Percentiles rank a stretch among this genome's conserved stretches.
Evolutionary conservation across 1,140 invertebrate genomes (phyloP).

Genomic region (Linepithema humile): DNA sequence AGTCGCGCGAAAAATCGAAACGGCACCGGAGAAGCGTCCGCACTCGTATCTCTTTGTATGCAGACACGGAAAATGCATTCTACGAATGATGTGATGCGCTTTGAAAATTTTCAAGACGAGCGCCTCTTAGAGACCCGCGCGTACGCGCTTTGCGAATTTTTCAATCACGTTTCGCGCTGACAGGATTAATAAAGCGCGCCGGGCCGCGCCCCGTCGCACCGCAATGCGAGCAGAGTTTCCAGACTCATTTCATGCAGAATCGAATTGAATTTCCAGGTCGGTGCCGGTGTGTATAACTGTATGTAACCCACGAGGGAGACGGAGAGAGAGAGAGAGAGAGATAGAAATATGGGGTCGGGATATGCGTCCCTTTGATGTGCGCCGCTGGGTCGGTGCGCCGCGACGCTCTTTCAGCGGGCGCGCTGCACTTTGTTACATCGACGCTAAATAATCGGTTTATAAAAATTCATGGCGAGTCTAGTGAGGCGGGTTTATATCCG

Average conservation of each 20-base stretch:
- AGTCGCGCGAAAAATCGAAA: background rate
- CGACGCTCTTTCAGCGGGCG: conserved; percentile 51
- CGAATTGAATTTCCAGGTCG: conserved; percentile 81
- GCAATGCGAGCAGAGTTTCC: conserved; percentile 71
- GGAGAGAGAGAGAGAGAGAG: background rate
- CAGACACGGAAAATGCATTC: conserved; percentile 32
- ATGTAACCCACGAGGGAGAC: conserved; percentile 23
- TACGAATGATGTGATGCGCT: conserved; percentile 30
- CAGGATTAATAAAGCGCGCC: conserved; percentile 79
- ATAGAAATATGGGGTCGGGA: conserved; percentile 40
- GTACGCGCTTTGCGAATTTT: conserved; percentile 76
- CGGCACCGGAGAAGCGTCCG: background rate
- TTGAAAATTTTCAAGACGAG: conserved; percentile 66
- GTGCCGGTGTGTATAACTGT: conserved; percentile 63
- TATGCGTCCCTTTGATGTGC: conserved; percentile 79
- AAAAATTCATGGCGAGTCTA: conserved; percentile 76
- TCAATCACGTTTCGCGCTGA: conserved; percentile 77
- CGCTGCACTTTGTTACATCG: conserved; percentile 75
- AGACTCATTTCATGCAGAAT: conserved; percentile 81
- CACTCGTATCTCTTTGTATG: conserved; percentile 29
- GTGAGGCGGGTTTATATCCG: conserved; percentile 58
- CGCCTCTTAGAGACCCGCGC: conserved; percentile 49
- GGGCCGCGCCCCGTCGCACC: conserved; percentile 1
- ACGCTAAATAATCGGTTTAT: conserved; percentile 79
- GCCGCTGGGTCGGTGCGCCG: conserved; percentile 55